phyloP scores from a whole-genome alignment of 2,888 invertebrate genomes.

The Pelosia muscerda region DNA sequence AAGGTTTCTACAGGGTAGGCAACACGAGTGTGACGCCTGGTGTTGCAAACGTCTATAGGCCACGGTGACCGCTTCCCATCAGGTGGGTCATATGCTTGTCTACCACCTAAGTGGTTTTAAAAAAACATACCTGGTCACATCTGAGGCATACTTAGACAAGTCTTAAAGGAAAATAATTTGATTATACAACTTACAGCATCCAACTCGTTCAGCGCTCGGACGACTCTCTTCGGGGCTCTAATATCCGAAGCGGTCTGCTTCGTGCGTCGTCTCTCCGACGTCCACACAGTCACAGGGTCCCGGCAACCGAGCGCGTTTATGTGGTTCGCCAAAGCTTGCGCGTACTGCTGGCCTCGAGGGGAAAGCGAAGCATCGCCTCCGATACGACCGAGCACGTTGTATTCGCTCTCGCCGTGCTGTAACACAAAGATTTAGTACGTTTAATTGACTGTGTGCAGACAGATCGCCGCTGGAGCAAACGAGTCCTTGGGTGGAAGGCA shows the following conservation, averaged over 20 bases:
- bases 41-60: no score
- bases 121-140: no score
- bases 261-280: constrained; percentile 95
- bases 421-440: constrained; percentile 7
- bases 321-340: constrained; percentile 90
- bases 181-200: constrained; percentile 93
- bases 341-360: constrained; percentile 92
- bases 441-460: not conserved
- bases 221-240: constrained; percentile 93
- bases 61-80: no score
- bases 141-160: no score
- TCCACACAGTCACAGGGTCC: constrained; percentile 94
- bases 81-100: no score
- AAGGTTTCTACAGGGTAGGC: no score
- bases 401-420: constrained; percentile 97
- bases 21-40: no score
- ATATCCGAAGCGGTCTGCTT: constrained; percentile 94
- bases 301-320: constrained; percentile 87
- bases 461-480: no score
- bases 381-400: constrained; percentile 95
- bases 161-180: not conserved
- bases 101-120: no score
- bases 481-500: no score
- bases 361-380: constrained; percentile 96
- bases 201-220: constrained; percentile 96